Evolutionary conservation across 2,113 vertebrate species (phyloP), one percentile per base, ranked within the genome.

Genomic region (Ivindomyrus marchei): DNA sequence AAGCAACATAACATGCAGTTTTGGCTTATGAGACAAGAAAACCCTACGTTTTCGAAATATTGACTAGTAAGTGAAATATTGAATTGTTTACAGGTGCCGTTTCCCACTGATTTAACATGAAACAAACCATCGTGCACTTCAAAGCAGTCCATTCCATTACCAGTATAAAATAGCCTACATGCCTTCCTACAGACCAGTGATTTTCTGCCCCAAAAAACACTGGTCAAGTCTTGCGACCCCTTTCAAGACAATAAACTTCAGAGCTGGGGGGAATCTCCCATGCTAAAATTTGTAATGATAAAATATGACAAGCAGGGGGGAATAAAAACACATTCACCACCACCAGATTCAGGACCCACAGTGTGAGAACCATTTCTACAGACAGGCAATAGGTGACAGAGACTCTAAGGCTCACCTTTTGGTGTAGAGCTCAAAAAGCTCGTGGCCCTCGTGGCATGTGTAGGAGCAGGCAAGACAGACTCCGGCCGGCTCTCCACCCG

Each of bases 381-480:
- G 70, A 77, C 4, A 4, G 70, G 15, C 70, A 4, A 39, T n/a
- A 77, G 36, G 70, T 42, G 39, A 36, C 53, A 62, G 36, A n/a
- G 6, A 36, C 45, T 17, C 3, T 31, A 52, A 45, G 46, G 27
- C 50, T 62, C 94, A 98, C 98, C 98, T 97, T 96, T 99, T 99
- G 87, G 98, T 98, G 85, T 98, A 99, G 1, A 99, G 94, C 87
- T 99, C 98, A 93, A 97, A 97, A 39, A 99, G 95, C 31, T 97
- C 96, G 86, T 99, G 98, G 1, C 96, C 96, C 89, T 98, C 97
- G 21, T 99, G 98, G 91, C 98, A 99, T 90, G 97, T 97, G 88
- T 99, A 98, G 90, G 96, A 97, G 95, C 98, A 99, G 74, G 98
- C 98, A 21, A 98, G 94, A 91, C 98, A 99, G 89, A 99, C 95